phyloP scores from a whole-genome alignment of 2,797 vertebrate genomes.

The Acropternis orthonyx region DNA sequence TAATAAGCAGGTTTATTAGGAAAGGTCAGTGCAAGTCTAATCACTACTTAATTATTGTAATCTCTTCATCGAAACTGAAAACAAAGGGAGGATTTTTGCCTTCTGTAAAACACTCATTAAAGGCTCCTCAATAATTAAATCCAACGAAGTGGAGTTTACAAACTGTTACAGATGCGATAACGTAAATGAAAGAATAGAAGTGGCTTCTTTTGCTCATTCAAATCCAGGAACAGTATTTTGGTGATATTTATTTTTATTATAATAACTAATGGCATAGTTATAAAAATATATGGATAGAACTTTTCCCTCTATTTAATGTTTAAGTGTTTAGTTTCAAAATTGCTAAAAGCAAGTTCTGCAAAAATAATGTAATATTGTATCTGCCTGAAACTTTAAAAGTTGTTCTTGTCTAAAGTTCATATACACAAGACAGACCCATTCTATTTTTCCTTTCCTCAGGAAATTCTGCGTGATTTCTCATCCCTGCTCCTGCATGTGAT shows the following conservation, averaged over 20 bases:
- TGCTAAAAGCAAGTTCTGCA: neutral
- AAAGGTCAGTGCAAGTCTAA: conserved; percentile 52
- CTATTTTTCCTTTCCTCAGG: neutral
- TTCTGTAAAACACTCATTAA: neutral
- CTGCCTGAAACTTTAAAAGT: neutral
- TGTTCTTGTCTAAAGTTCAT: neutral
- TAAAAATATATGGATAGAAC: fast-evolving
- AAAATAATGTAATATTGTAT: neutral
- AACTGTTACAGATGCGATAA: neutral
- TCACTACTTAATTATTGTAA: conserved; percentile 64
- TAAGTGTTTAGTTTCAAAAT: neutral
- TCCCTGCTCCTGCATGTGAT: fast-evolving
- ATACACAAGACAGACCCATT: neutral
- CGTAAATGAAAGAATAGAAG: neutral
- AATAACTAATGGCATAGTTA: neutral
- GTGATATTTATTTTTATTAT: neutral
- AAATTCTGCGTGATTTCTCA: neutral
- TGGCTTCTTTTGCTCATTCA: neutral
- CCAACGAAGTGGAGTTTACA: neutral
- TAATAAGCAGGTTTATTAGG: conserved; percentile 28
- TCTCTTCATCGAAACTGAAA: conserved; percentile 62
- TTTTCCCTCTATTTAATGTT: neutral
- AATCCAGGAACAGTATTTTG: neutral
- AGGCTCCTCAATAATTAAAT: conserved; percentile 8
- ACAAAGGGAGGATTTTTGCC: conserved; percentile 52